Evolutionary conservation across 2,113 vertebrate genomes (phyloP).

Genomic region (Peromyscus maniculatus): DNA sequence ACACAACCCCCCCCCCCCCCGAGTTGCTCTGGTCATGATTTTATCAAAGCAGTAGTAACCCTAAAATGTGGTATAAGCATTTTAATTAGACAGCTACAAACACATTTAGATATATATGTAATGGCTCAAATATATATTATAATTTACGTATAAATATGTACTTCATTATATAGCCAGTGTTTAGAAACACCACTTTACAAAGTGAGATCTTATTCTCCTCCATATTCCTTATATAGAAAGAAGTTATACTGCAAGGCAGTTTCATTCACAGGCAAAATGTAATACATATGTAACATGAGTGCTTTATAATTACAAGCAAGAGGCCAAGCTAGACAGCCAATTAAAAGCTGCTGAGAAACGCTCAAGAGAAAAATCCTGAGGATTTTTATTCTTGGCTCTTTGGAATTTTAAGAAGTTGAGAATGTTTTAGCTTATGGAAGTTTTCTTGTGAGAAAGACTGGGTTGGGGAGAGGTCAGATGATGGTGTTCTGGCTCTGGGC

Average conservation of each 20-base stretch:
- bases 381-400: not conserved
- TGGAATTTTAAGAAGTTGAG: not conserved
- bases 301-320: not conserved
- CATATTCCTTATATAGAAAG: not conserved
- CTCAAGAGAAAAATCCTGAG: not conserved
- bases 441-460: not conserved
- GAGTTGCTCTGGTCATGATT: not conserved
- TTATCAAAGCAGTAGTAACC: not conserved
- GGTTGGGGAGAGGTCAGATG: not conserved
- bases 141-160: not conserved
- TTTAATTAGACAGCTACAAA: slow-evolving; percentile 17
- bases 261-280: not conserved
- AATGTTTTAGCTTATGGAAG: not conserved
- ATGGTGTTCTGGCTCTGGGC: not conserved
- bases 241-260: not conserved
- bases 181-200: not conserved
- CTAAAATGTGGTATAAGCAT: not conserved
- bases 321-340: not conserved
- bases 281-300: not conserved
- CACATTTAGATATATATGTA: not conserved
- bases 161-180: not conserved
- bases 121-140: not conserved
- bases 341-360: not conserved
- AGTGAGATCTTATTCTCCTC: not conserved
- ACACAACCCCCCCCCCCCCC: not conserved